These are phyloP conservation scores for Halcyon chelicuti DNA, from an alignment of 2,797 vertebrate species.

Conservation along the genomic window DNA sequence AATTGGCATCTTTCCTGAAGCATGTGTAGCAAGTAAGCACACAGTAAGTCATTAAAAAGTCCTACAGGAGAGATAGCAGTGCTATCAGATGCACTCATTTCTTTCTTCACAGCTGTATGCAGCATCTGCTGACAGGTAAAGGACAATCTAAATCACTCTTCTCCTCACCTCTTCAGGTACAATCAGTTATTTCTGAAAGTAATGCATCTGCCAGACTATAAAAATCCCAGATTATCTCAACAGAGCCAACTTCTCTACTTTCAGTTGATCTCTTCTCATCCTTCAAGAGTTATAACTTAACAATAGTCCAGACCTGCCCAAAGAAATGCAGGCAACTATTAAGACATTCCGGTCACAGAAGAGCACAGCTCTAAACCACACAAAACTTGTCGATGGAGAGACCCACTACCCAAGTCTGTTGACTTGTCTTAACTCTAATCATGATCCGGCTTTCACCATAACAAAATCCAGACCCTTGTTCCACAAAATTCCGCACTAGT, in stretches of 20 bases:
- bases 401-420: neutral
- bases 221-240: constrained; percentile 56
- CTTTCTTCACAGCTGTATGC: neutral
- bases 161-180: constrained; percentile 52
- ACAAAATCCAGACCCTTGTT: neutral
- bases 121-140: constrained; percentile 56
- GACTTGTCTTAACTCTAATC: neutral
- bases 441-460: fast-evolving
- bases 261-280: constrained; percentile 57
- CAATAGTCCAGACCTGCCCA: neutral
- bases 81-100: neutral
- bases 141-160: constrained; percentile 48
- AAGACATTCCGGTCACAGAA: fast-evolving
- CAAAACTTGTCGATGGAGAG: fast-evolving
- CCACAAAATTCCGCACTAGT: neutral
- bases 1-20: neutral
- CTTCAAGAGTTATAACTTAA: constrained; percentile 24
- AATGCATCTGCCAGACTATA: constrained; percentile 65
- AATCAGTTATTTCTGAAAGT: constrained; percentile 68
- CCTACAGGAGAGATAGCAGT: neutral
- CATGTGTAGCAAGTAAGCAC: neutral
- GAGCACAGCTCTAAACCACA: neutral
- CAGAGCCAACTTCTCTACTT: constrained; percentile 62
- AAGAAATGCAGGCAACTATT: fast-evolving
- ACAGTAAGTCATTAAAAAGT: neutral